Evolutionary conservation across 2,113 vertebrate genomes (phyloP).

Genomic region (Lampris megalopsis): DNA sequence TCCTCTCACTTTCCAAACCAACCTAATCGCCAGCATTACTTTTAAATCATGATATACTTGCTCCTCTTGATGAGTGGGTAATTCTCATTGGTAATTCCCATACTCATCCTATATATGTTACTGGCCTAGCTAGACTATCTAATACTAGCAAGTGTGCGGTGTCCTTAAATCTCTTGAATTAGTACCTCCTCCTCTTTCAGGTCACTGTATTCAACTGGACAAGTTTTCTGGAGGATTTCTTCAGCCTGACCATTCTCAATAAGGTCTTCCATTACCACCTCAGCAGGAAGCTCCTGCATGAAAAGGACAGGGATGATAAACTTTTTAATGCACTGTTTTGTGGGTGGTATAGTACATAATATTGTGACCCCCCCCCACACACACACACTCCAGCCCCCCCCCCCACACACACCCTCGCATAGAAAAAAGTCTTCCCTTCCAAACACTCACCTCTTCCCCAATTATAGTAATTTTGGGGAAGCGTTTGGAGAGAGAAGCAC

Average conservation of each 20-base stretch:
- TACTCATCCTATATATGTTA: background rate
- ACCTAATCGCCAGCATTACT: too few relatives aligned
- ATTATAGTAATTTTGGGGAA: constrained; percentile 96
- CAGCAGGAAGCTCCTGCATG: constrained; percentile 87
- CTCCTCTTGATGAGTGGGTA: too few relatives aligned
- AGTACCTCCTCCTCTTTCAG: constrained; percentile 95
- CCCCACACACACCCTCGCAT: too few relatives aligned
- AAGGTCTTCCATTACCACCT: constrained; percentile 87
- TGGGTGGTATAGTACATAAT: too few relatives aligned
- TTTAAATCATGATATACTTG: too few relatives aligned
- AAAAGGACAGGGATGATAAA: background rate
- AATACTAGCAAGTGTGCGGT: too few relatives aligned
- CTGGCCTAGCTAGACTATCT: background rate
- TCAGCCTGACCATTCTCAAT: constrained; percentile 89
- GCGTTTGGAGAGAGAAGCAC: constrained; percentile 88
- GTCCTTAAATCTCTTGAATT: background rate
- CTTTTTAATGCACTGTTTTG: too few relatives aligned
- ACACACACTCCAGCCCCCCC: too few relatives aligned
- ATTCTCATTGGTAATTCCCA: background rate
- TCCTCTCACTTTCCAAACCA: too few relatives aligned
- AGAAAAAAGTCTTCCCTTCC: background rate
- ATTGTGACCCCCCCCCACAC: too few relatives aligned
- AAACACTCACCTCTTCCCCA: constrained; percentile 90
- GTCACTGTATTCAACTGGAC: constrained; percentile 86
- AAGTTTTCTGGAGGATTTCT: constrained; percentile 88